Conservation (phyloP, 2,113 vertebrate genomes). For the Rutilus rutilus region DNA sequence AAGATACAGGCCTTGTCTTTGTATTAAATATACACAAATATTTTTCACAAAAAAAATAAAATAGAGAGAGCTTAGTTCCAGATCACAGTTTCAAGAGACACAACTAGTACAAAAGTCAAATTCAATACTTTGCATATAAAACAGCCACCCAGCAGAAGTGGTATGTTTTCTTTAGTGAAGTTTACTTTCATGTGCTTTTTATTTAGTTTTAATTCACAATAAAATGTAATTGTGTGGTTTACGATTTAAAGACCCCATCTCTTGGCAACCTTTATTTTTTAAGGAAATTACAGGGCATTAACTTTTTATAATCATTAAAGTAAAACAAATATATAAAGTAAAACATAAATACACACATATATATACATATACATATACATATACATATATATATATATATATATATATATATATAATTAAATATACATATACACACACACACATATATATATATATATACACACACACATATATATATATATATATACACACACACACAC, state of each 20-base stretch:
- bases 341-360: not conserved
- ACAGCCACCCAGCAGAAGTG: not conserved
- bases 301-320: not conserved
- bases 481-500: too few species aligned
- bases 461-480: not conserved
- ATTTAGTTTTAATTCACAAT: not conserved
- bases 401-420: too few species aligned
- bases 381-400: too few species aligned
- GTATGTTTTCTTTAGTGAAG: not conserved
- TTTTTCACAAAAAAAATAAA: not conserved
- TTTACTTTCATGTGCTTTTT: not conserved
- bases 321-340: not conserved
- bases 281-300: not conserved
- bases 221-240: not conserved
- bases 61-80: slow-evolving; percentile 30
- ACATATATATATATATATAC: too few species aligned
- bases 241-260: not conserved
- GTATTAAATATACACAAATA: slow-evolving; percentile 13
- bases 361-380: not conserved
- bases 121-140: slow-evolving; percentile 20
- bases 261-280: not conserved
- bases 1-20: slow-evolving; percentile 31
- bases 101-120: not conserved
- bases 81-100: slow-evolving; percentile 28
- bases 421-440: not conserved